Evolutionary conservation across 2,797 vertebrate genomes (phyloP).

Genomic region (Karalla daura): DNA sequence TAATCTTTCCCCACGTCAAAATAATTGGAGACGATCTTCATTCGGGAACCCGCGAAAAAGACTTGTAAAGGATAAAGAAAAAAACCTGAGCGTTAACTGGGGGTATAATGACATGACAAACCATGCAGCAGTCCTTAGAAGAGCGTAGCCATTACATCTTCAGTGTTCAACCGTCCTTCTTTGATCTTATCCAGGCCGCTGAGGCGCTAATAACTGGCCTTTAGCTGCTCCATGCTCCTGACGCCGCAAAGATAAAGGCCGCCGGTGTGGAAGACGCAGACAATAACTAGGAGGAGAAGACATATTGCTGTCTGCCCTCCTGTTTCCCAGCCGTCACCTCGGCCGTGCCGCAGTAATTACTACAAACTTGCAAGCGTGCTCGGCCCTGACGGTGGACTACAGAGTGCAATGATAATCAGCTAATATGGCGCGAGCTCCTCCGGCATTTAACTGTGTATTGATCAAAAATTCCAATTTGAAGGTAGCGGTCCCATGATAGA

Average conservation of each 20-base stretch:
- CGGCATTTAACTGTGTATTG: background rate
- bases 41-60: constrained; percentile 37
- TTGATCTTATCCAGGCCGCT: constrained; percentile 70
- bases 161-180: constrained; percentile 57
- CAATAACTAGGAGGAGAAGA: constrained; percentile 51
- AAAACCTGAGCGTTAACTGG: constrained; percentile 32
- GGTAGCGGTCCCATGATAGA: background rate
- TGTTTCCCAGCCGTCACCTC: constrained; percentile 49
- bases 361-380: constrained; percentile 26
- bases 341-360: constrained; percentile 54
- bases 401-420: background rate
- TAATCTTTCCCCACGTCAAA: constrained; percentile 35
- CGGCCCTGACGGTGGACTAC: background rate
- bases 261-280: constrained; percentile 35
- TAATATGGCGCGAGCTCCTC: background rate
- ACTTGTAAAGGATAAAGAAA: constrained; percentile 38
- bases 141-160: constrained; percentile 57
- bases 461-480: constrained; percentile 26
- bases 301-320: constrained; percentile 61
- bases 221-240: constrained; percentile 56
- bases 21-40: constrained; percentile 51
- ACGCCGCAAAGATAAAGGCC: constrained; percentile 63
- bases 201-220: constrained; percentile 67
- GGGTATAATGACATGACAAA: constrained; percentile 72
- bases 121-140: constrained; percentile 58